phyloP scores from a whole-genome alignment of 2,113 vertebrate genomes.

The Chaetura pelagica region DNA sequence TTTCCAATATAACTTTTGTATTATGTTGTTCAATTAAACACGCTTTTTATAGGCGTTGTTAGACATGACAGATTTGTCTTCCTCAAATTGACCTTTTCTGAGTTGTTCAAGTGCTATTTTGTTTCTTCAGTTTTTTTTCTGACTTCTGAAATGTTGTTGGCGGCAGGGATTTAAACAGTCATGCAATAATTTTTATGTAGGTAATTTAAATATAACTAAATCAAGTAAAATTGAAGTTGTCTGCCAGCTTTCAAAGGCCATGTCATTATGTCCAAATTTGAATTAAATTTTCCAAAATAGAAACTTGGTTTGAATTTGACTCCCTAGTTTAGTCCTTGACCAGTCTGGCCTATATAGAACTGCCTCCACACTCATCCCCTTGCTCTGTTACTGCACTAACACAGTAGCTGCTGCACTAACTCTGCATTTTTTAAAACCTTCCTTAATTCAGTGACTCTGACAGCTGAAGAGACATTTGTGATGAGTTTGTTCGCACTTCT shows the following conservation, averaged over 20 bases:
- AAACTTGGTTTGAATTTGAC: background rate
- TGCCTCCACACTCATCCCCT: background rate
- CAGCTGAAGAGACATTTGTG: background rate
- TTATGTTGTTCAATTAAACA: background rate
- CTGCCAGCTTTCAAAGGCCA: background rate
- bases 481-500: background rate
- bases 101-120: background rate
- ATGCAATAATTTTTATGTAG: background rate
- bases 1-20: background rate
- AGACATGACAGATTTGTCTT: background rate
- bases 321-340: background rate
- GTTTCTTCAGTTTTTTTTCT: background rate
- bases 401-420: background rate
- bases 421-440: background rate
- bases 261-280: background rate
- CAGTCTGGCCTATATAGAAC: background rate
- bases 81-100: background rate
- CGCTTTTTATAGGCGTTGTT: background rate
- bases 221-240: background rate
- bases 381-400: background rate
- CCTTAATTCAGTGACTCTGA: background rate
- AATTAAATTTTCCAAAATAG: background rate
- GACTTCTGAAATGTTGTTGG: background rate
- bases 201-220: background rate
- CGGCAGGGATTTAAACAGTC: background rate